These are phyloP conservation scores for Pristionchus fissidentatus DNA, from an alignment of 2,888 invertebrate genomes.

Conservation along the genomic window DNA sequence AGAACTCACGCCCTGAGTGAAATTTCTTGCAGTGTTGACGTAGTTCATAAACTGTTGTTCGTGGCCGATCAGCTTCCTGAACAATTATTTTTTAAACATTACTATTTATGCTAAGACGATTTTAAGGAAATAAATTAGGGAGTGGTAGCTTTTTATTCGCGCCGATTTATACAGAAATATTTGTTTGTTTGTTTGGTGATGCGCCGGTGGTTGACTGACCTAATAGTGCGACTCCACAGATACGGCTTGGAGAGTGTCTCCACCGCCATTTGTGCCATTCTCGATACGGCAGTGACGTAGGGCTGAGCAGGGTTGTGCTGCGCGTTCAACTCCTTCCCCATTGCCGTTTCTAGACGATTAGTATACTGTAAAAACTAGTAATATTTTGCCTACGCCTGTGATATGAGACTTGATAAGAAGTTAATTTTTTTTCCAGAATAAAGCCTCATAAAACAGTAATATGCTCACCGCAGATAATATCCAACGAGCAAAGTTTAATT, in stretches of 20 bases:
- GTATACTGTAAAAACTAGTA: too few species aligned
- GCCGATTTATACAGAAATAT: too few species aligned
- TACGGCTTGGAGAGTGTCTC: neutral
- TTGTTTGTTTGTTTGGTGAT: too few species aligned
- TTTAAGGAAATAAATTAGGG: too few species aligned
- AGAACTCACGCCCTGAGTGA: neutral
- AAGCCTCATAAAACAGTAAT: neutral
- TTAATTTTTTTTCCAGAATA: too few species aligned
- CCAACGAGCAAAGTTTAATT: conserved; percentile 38
- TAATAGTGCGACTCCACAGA: neutral
- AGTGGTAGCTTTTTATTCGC: too few species aligned
- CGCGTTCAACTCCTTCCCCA: conserved; percentile 44
- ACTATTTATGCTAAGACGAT: too few species aligned
- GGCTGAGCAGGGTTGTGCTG: conserved; percentile 46
- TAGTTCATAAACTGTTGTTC: neutral
- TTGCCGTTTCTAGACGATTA: conserved; percentile 46
- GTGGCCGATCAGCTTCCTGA: neutral
- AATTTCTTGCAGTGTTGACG: neutral
- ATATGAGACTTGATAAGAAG: too few species aligned
- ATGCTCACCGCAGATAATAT: conserved; percentile 39
- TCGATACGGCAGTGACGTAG: conserved; percentile 21
- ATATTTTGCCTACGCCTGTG: too few species aligned
- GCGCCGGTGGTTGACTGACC: neutral
- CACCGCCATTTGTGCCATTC: neutral
- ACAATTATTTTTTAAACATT: neutral